Conservation (phyloP, 1,140 invertebrate genomes). For the Paralvinella palmiformis region DNA sequence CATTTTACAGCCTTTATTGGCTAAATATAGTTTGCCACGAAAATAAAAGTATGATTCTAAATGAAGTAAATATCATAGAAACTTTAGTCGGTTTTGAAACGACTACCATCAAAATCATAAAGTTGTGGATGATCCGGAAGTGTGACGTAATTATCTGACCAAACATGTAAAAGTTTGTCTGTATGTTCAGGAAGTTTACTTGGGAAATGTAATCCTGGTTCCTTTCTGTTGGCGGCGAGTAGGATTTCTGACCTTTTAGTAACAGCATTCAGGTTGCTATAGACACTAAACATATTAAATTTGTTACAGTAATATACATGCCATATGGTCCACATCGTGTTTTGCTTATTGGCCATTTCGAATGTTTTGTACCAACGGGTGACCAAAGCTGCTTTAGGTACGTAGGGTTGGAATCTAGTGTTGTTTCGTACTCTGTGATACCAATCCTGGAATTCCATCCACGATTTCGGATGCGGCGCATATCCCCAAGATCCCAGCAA, state of each 20-base stretch:
- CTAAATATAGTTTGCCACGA: too few relatives aligned
- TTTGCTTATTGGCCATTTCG: neutral
- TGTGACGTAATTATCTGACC: neutral
- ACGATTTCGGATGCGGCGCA: conserved; percentile 27
- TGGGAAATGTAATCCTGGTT: neutral
- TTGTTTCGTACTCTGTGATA: conserved; percentile 5
- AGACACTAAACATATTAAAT: conserved; percentile 16
- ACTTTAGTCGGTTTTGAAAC: too few relatives aligned
- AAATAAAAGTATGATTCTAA: too few relatives aligned
- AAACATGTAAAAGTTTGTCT: neutral
- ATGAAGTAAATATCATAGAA: too few relatives aligned
- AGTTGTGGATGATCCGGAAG: too few relatives aligned
- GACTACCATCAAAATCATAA: too few relatives aligned
- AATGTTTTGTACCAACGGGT: conserved; percentile 9
- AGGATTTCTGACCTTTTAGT: neutral
- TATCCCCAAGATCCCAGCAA: conserved; percentile 32
- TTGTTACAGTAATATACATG: conserved; percentile 30
- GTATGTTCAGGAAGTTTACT: neutral
- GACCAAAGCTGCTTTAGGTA: neutral
- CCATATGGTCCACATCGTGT: conserved; percentile 37
- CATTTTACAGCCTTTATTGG: too few relatives aligned
- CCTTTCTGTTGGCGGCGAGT: neutral
- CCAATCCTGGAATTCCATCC: conserved; percentile 30
- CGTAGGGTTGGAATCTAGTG: conserved; percentile 8
- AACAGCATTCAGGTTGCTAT: neutral